Evolutionary conservation across 1,140 invertebrate species (phyloP).

Genomic region (Caenorhabditis brenneri): DNA sequence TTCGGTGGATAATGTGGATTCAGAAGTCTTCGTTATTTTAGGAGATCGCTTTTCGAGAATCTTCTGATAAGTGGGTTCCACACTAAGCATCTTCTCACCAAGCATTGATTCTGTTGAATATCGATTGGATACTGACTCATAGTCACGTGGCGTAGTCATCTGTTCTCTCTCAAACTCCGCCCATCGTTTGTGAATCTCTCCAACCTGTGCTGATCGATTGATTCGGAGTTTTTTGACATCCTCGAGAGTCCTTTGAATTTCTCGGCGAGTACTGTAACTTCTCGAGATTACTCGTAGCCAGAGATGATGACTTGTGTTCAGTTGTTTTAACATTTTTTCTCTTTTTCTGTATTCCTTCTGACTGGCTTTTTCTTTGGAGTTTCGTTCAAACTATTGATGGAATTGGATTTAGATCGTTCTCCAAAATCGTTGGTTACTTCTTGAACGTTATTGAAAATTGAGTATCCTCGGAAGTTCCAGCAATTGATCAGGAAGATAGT

Average conservation of each 20-base stretch:
- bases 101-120: slow-evolving; percentile 26
- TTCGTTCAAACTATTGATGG: neutral
- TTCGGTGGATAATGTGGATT: neutral
- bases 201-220: neutral
- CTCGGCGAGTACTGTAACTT: neutral
- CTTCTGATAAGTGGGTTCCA: neutral
- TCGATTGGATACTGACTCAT: neutral
- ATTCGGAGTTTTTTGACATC: neutral
- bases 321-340: neutral
- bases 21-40: neutral
- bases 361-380: neutral
- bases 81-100: neutral
- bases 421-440: slow-evolving; percentile 52
- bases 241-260: slow-evolving; percentile 9
- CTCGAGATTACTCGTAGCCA: neutral
- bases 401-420: slow-evolving; percentile 39
- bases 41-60: neutral
- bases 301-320: neutral
- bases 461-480: slow-evolving; percentile 50
- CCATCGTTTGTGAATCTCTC: slow-evolving; percentile 34
- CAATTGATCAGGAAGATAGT: slow-evolving; percentile 50
- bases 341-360: neutral
- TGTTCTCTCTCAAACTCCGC: slow-evolving; percentile 7
- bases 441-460: slow-evolving; percentile 53
- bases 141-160: neutral